These are phyloP conservation scores for Oedothorax gibbosus DNA, from an alignment of 1,140 invertebrate species.

Conservation along the genomic window DNA sequence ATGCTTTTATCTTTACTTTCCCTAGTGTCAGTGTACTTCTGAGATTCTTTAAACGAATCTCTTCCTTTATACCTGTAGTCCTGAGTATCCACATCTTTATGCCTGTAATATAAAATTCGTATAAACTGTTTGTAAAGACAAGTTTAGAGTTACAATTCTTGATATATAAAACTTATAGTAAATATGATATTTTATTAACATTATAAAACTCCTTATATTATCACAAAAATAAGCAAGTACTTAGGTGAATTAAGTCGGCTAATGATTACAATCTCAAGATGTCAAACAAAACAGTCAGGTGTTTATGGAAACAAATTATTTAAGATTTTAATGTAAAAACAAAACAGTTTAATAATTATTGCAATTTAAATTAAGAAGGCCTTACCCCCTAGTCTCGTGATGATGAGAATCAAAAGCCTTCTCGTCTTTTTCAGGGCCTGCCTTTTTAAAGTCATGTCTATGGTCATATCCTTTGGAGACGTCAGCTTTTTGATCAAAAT, in stretches of 20 bases:
- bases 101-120: slow-evolving; percentile 30
- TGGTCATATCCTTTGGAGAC: slow-evolving; percentile 58
- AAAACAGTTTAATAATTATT: neutral
- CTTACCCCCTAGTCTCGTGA: slow-evolving; percentile 37
- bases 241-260: too few relatives aligned
- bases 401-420: slow-evolving; percentile 48
- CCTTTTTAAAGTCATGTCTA: slow-evolving; percentile 57
- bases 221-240: too few relatives aligned
- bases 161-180: too few relatives aligned
- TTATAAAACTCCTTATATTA: too few relatives aligned
- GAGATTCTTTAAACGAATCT: slow-evolving; percentile 50
- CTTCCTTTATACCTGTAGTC: slow-evolving; percentile 57
- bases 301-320: too few relatives aligned
- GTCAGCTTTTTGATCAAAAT: slow-evolving; percentile 58
- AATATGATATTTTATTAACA: too few relatives aligned
- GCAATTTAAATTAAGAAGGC: neutral
- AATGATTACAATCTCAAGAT: too few relatives aligned
- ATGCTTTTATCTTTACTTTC: slow-evolving; percentile 41
- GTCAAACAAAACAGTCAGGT: too few relatives aligned
- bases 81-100: slow-evolving; percentile 54
- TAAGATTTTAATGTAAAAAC: neutral
- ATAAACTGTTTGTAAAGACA: too few relatives aligned
- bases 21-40: slow-evolving; percentile 40
- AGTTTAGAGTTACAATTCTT: too few relatives aligned
- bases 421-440: slow-evolving; percentile 43